phyloP scores from a whole-genome alignment of 2,888 invertebrate species.

The Trissoscelio sp. region DNA sequence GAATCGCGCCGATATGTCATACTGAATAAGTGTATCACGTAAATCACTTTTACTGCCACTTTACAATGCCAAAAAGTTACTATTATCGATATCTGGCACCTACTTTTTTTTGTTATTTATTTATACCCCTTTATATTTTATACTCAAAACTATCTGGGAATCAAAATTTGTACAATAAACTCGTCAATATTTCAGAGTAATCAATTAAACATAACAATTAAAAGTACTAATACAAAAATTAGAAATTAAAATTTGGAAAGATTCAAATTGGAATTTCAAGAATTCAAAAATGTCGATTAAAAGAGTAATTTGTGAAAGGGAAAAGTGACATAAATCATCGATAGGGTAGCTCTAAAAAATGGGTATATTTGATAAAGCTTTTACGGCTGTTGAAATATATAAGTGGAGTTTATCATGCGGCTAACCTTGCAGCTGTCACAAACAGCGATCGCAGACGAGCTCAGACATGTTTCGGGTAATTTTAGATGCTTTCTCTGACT shows the following conservation, averaged over 20 bases:
- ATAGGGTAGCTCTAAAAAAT: conserved; percentile 26
- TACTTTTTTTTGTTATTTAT: conserved; percentile 7
- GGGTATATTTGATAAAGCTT: conserved; percentile 53
- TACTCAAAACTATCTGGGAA: no score
- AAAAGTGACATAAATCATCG: conserved; percentile 20
- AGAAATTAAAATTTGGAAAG: no score
- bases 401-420: conserved; percentile 61
- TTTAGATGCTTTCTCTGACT: conserved; percentile 65
- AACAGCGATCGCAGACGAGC: conserved; percentile 52
- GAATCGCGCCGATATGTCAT: conserved; percentile 33
- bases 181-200: no score
- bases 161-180: no score
- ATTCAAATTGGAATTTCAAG: no score
- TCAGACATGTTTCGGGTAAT: conserved; percentile 63
- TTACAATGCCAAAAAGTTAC: conserved; percentile 7
- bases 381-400: conserved; percentile 54
- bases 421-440: conserved; percentile 64
- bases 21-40: conserved; percentile 39
- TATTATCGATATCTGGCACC: background rate
- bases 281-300: no score
- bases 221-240: no score
- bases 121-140: background rate
- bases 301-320: background rate
- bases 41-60: conserved; percentile 35
- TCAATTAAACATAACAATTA: no score